Conservation (phyloP, 1,140 invertebrate species). For the Aethina tumida region DNA sequence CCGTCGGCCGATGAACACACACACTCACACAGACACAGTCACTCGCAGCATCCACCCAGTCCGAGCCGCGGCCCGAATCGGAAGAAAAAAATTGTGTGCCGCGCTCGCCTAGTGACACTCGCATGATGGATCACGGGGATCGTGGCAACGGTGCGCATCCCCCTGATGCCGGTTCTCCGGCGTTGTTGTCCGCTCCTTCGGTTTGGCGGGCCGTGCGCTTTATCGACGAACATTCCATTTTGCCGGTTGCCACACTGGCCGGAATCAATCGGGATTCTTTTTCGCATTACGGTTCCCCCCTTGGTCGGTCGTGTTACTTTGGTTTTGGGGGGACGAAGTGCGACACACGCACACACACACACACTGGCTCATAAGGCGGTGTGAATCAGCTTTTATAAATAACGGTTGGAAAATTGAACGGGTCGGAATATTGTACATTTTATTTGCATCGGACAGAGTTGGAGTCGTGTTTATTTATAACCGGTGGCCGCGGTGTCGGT, state of each 20-base stretch:
- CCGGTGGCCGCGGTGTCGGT: too few relatives aligned
- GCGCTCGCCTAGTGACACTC: constrained; percentile 5
- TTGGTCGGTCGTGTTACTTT: neutral
- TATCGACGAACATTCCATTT: constrained; percentile 16
- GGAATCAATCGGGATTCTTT: constrained; percentile 14
- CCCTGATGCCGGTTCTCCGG: neutral
- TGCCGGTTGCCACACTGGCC: constrained; percentile 13
- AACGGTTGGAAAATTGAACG: neutral
- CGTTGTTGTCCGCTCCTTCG: neutral
- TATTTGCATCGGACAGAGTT: constrained; percentile 7
- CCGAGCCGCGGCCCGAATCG: too few relatives aligned
- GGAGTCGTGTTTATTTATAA: too few relatives aligned
- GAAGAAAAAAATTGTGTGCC: neutral
- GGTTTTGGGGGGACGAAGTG: neutral
- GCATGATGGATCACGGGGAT: neutral
- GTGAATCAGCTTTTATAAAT: neutral
- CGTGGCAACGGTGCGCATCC: neutral
- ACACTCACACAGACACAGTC: too few relatives aligned
- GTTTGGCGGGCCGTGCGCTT: constrained; percentile 5
- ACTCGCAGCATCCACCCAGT: too few relatives aligned
- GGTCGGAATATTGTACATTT: constrained; percentile 3
- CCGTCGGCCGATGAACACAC: too few relatives aligned
- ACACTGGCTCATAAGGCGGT: neutral
- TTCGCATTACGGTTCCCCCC: constrained; percentile 3
- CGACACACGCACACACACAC: neutral